Percentiles rank a stretch among this genome's conserved stretches.
phyloP scores from a whole-genome alignment of 2,113 vertebrate species.

The Engystomops pustulosus region DNA sequence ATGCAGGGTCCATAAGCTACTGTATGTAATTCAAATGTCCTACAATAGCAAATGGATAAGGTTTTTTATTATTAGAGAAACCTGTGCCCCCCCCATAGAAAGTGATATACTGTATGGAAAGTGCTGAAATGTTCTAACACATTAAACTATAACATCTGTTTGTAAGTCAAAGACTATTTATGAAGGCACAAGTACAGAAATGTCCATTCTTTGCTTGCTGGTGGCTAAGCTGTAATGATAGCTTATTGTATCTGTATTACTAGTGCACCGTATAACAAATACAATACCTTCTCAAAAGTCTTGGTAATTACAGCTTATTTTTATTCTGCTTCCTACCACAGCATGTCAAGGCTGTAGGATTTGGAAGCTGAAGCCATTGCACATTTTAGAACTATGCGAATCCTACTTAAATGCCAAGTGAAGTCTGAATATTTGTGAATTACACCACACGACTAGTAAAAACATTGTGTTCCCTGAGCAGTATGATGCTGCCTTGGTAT shows the following conservation, averaged over 20 bases:
- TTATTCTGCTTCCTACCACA: constrained; percentile 50
- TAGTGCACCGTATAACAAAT: constrained; percentile 44
- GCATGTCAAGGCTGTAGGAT: constrained; percentile 46
- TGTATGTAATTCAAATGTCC: too few relatives aligned
- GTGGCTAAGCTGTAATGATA: constrained; percentile 43
- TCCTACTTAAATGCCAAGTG: constrained; percentile 57
- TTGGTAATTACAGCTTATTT: constrained; percentile 41
- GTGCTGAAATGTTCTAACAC: background rate
- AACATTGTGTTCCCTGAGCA: constrained; percentile 54
- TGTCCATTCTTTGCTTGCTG: constrained; percentile 10
- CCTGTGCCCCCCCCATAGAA: background rate
- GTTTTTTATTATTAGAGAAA: too few relatives aligned
- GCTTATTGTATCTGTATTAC: constrained; percentile 30
- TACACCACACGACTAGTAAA: constrained; percentile 52
- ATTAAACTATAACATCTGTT: constrained; percentile 6
- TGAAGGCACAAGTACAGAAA: background rate
- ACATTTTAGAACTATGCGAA: constrained; percentile 58
- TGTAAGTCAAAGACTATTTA: background rate
- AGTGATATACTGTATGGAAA: background rate
- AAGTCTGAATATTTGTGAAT: constrained; percentile 53
- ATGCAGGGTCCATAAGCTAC: background rate
- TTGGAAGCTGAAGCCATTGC: constrained; percentile 46
- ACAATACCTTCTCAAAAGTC: constrained; percentile 51
- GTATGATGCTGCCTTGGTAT: constrained; percentile 44
- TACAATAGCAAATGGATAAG: too few relatives aligned